Conservation (phyloP, 2,888 invertebrate genomes). For the Pandemis heparana region DNA sequence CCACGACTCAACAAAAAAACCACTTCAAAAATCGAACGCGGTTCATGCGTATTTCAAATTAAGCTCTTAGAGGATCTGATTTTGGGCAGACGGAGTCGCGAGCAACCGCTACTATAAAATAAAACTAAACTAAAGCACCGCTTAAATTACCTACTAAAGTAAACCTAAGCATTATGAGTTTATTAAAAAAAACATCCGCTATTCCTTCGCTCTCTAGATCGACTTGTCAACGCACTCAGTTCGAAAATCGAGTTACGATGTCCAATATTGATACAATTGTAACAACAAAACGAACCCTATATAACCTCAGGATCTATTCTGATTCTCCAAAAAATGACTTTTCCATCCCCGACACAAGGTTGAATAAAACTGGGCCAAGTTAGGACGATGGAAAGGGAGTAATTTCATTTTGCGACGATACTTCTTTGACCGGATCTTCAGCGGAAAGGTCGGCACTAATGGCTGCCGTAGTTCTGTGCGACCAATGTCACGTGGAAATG, state of each 20-base stretch:
- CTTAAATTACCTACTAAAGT: too few species aligned
- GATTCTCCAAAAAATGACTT: slow-evolving; percentile 14
- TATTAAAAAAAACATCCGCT: slow-evolving; percentile 46
- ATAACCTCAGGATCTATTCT: slow-evolving; percentile 51
- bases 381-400: slow-evolving; percentile 59
- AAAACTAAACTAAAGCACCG: too few species aligned
- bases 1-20: too few species aligned
- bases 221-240: slow-evolving; percentile 65
- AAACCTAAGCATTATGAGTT: too few species aligned
- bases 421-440: slow-evolving; percentile 52
- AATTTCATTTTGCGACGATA: slow-evolving; percentile 68
- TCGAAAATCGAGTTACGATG: slow-evolving; percentile 75
- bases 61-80: too few species aligned
- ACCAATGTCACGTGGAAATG: slow-evolving; percentile 23
- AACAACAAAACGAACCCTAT: slow-evolving; percentile 71
- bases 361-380: not conserved
- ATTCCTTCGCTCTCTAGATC: slow-evolving; percentile 58
- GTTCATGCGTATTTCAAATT: too few species aligned
- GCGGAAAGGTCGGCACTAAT: slow-evolving; percentile 47
- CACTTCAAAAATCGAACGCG: too few species aligned
- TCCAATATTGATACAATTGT: slow-evolving; percentile 82
- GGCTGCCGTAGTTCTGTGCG: slow-evolving; percentile 20
- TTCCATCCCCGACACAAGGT: slow-evolving; percentile 14
- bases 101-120: too few species aligned
- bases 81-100: too few species aligned